A percentile compares a stretch with the other conserved stretches of the same genome.
Evolutionary conservation across 2,113 vertebrate genomes (phyloP).

Genomic region (Ameiurus melas): DNA sequence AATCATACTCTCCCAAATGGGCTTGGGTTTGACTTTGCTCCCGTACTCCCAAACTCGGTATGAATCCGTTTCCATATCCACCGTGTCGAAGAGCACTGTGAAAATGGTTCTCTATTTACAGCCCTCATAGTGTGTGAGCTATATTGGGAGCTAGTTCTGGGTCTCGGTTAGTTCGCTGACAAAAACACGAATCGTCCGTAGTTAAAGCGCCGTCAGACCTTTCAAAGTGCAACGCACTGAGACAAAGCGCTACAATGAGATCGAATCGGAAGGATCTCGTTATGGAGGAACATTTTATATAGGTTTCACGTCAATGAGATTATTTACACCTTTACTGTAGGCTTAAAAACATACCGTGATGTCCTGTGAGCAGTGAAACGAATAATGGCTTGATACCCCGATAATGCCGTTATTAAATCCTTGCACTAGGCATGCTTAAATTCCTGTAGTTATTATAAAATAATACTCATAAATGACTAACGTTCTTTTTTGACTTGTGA

Average conservation of each 20-base stretch:
- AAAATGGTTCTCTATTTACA: constrained; percentile 37
- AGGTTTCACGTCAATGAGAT: not conserved
- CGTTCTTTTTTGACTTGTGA: not conserved
- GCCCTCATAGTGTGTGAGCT: constrained; percentile 13
- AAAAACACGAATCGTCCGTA: not conserved
- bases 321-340: not conserved
- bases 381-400: not conserved
- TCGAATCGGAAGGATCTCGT: not conserved
- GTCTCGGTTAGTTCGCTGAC: not conserved
- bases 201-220: not conserved
- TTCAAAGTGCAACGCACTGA: not conserved
- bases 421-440: not conserved
- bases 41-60: constrained; percentile 1
- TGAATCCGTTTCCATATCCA: constrained; percentile 18
- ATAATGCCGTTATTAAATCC: too few relatives aligned
- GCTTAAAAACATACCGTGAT: not conserved
- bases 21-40: constrained; percentile 31
- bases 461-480: not conserved
- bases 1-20: constrained; percentile 8
- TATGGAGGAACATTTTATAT: not conserved
- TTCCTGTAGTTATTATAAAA: not conserved
- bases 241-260: not conserved
- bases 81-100: not conserved
- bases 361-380: not conserved
- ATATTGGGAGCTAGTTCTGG: not conserved